These are phyloP conservation scores for Eurytoma californica DNA, from an alignment of 2,888 invertebrate species.

Conservation along the genomic window DNA sequence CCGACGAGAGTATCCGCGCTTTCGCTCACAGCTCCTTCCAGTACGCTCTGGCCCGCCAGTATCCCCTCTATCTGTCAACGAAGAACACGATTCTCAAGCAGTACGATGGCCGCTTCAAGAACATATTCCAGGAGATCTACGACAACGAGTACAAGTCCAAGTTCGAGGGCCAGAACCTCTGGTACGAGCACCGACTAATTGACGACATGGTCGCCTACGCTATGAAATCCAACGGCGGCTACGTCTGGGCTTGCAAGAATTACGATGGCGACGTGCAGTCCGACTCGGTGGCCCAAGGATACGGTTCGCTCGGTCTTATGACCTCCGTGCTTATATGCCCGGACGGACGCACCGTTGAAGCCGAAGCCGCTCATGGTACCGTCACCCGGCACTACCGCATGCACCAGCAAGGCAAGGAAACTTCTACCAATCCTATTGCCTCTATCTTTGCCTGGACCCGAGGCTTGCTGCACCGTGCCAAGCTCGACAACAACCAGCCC, in stretches of 20 bases:
- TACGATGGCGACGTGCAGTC: constrained; percentile 99
- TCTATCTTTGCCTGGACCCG: constrained; percentile 99
- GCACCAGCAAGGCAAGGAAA: constrained; percentile 96
- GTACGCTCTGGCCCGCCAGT: constrained; percentile 88
- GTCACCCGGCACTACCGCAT: constrained; percentile 93
- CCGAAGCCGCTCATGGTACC: constrained; percentile 99
- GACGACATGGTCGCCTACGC: constrained; percentile 99
- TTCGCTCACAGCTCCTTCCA: constrained; percentile 97
- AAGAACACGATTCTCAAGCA: constrained; percentile 98
- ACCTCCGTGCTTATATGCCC: constrained; percentile 97
- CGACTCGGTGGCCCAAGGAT: constrained; percentile 98
- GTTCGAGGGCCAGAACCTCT: constrained; percentile 91
- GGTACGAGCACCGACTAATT: constrained; percentile 99
- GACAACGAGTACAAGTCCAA: constrained; percentile 89
- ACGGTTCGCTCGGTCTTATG: constrained; percentile 97
- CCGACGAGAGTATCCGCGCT: constrained; percentile 93
- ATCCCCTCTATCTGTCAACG: constrained; percentile 95
- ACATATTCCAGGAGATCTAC: constrained; percentile 97
- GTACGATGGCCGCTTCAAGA: constrained; percentile 97
- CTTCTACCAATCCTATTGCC: constrained; percentile 98
- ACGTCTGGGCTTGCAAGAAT: constrained; percentile 99
- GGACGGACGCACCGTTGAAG: constrained; percentile 98
- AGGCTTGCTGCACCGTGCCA: constrained; percentile 94
- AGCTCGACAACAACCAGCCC: constrained; percentile 89
- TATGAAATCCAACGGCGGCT: constrained; percentile 98